A percentile compares a stretch with the other conserved stretches of the same genome.
Conservation (phyloP, 2,797 vertebrate species). For the Peromyscus attwateri region DNA sequence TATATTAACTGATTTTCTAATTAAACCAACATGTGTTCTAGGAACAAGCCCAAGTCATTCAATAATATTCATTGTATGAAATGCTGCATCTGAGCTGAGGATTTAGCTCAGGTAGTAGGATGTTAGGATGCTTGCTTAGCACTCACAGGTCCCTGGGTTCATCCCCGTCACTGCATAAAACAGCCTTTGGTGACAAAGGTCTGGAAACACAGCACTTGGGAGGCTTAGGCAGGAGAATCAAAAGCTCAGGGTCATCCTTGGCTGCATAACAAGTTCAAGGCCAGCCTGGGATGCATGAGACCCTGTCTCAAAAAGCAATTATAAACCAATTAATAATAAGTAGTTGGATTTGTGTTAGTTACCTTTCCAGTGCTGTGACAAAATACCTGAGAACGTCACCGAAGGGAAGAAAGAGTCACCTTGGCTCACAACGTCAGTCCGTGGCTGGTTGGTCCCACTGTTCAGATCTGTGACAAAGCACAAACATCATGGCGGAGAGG, state of each 20-base stretch:
- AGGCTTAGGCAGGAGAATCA: neutral
- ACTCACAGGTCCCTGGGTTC: neutral
- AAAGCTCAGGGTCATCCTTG: neutral
- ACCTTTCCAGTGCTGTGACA: neutral
- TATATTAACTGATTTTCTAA: constrained; percentile 1
- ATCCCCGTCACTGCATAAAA: neutral
- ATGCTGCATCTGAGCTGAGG: neutral
- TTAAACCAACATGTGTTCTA: constrained; percentile 56
- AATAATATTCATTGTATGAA: neutral
- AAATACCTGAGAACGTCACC: neutral
- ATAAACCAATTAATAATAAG: neutral
- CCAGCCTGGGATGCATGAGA: neutral
- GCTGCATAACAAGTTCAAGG: neutral
- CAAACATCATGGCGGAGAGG: neutral
- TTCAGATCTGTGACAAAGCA: neutral
- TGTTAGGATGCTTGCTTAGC: neutral
- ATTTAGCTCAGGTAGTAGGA: neutral
- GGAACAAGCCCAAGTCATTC: constrained; percentile 37
- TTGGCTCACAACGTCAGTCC: neutral
- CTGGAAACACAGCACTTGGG: neutral
- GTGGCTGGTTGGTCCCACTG: neutral
- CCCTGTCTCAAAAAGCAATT: neutral
- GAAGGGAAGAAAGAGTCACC: neutral
- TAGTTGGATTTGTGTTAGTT: neutral
- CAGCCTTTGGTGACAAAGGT: neutral